Evolutionary conservation across 2,797 vertebrate species (phyloP), one percentile per base, ranked within the genome.

Genomic region (Oryzias sinensis): DNA sequence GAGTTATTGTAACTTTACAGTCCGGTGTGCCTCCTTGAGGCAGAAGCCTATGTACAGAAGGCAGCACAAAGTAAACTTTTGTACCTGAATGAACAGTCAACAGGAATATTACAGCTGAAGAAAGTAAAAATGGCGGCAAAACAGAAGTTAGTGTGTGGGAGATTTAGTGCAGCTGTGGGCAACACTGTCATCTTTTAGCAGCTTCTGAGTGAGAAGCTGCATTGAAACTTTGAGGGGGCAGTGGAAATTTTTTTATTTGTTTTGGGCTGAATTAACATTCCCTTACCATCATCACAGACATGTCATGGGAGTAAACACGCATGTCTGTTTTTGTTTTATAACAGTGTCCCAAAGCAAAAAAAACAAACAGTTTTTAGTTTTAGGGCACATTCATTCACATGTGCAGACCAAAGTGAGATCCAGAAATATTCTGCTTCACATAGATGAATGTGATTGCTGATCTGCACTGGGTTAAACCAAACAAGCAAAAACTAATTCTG

Each of bases 221-320:
- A 77, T 87, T 79, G 84, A 56, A 87, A 81, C 81, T 70, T 77
- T 74, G 72, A 79, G 77, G 68, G 62, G 68, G 70, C 76, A 78
- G 78, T 76, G 74, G 85, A 68, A 70, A 63, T 74, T 73, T 72
- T 70, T 68, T 77, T 87, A 79, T 87, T 90, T 87, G 81, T 88
- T 78, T 85, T 82, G 57, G 59, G 70, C 69, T 84, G 82, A 89
- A 85, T 82, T 66, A 84, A 80, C 81, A 69, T 56, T 59, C 68
- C 72, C 74, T 78, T 62, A 68, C 67, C 65, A 69, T 74, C 51
- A 66, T 81, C 76, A 78, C 70, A 74, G 65, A 66, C 37, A 27
- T 83, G 77, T 81, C 74, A 82, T 68, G 69, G 71, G 63, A 64
- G 44, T 53, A 53, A 67, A 61, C 68, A 60, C 74, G 78, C 68